Evolutionary conservation across 2,797 vertebrate genomes (phyloP), one percentile per base, ranked within the genome.

Genomic region (Sebastes vulpes): DNA sequence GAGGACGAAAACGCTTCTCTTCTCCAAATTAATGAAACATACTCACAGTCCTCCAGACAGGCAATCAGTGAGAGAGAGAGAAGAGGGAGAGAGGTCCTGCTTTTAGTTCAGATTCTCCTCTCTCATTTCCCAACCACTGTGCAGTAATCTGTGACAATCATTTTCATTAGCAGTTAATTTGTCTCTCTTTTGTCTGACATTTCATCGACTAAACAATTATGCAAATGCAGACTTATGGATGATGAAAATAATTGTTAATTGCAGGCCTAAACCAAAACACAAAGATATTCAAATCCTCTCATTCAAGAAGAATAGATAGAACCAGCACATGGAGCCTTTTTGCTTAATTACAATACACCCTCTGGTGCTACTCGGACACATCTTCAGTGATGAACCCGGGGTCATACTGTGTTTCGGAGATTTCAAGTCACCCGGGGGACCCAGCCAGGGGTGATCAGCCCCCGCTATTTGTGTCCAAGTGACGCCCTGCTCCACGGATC

Each of bases 1-100:
- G 42, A 86, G 84, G 78, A 77, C 23, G 26, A 16, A 69, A 65
- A 21, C 5, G 18, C 48, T 31, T 56, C 23, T 65, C 29, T 38
- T 58, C 31, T 53, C 5, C 46, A 57, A 57, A 78, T 75, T 50
- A 70, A 72, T 75, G 74, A 61, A 63, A 53, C 38, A 6, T 20
- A n/a, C 20, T 77, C 46, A 1, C 46, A 14, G 56, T 77, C 54
- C 28, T 72, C 20, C 20, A 65, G 64, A 46, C 29, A 26, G 16
- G 25, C 38, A 16, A 2, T 59, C 9, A 9, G 53, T 20, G 60
- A 31, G 67, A 7, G 12, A 8, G 9, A 65, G 29, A 16, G 3
- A 9, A 65, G 29, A 5, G n/a, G 5, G 53, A 28, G 11, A 57
- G 11, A 67, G n/a, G 52, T 9, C 7, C 38, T 38, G 23, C 32